Conservation (phyloP, 2,888 invertebrate species). For the Trachelus troglodyta region DNA sequence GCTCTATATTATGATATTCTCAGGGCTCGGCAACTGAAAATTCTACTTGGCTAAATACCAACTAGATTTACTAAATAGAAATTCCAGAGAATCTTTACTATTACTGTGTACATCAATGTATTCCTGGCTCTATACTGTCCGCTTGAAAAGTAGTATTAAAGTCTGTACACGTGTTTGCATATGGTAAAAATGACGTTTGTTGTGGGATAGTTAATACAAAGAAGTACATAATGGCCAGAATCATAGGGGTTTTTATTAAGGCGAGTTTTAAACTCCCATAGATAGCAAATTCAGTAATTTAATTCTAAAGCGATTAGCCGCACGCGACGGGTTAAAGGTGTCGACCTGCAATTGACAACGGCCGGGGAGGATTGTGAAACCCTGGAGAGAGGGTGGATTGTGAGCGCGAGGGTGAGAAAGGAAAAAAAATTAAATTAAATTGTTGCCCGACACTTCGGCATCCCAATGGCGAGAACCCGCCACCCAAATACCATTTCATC, state of each 20-base stretch:
- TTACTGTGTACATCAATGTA: background rate
- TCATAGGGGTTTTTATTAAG: background rate
- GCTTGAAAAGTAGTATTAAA: background rate
- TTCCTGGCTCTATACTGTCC: background rate
- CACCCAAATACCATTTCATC: background rate
- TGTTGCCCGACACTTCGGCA: slow-evolving; percentile 29
- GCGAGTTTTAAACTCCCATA: background rate
- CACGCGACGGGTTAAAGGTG: slow-evolving; percentile 62
- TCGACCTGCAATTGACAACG: slow-evolving; percentile 63
- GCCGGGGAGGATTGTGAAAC: slow-evolving; percentile 14
- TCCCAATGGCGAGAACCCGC: background rate
- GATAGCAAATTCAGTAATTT: slow-evolving; percentile 37
- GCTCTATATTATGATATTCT: background rate
- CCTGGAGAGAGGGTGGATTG: slow-evolving; percentile 27
- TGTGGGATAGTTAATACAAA: background rate
- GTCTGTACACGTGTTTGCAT: background rate
- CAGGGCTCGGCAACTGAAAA: background rate
- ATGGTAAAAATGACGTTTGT: background rate
- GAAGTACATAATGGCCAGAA: background rate
- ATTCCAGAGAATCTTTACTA: background rate
- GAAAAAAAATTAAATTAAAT: slow-evolving; percentile 53
- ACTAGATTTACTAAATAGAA: background rate
- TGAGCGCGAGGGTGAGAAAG: slow-evolving; percentile 33
- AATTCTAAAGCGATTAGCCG: slow-evolving; percentile 63
- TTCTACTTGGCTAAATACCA: background rate